A percentile compares a stretch with the other conserved stretches of the same genome.
phyloP scores from a whole-genome alignment of 2,888 invertebrate species.

The Coleophora deauratella region DNA sequence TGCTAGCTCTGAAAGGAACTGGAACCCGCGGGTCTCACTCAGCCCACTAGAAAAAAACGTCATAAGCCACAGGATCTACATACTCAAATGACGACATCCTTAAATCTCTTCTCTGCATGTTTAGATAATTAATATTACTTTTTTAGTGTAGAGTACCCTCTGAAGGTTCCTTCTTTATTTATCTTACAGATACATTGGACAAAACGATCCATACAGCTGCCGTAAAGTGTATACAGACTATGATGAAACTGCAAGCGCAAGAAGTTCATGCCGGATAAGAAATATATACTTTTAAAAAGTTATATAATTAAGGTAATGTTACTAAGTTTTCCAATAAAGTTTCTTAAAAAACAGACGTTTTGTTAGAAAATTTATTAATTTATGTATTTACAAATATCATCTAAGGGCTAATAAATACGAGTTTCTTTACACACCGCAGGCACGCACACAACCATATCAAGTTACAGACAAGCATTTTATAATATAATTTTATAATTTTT shows the following conservation, averaged over 20 bases:
- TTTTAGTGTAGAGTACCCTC: too few species aligned
- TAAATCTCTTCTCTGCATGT: too few species aligned
- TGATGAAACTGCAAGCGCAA: slow-evolving; percentile 49
- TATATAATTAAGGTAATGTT: slow-evolving; percentile 23
- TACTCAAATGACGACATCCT: too few species aligned
- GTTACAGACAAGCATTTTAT: neutral
- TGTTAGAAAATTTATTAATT: slow-evolving; percentile 42
- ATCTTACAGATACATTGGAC: slow-evolving; percentile 80
- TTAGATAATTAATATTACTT: too few species aligned
- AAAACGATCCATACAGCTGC: slow-evolving; percentile 85
- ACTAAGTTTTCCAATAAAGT: slow-evolving; percentile 16
- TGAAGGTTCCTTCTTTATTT: neutral
- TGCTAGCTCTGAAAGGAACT: too few species aligned
- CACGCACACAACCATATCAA: slow-evolving; percentile 12
- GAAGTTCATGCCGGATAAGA: slow-evolving; percentile 22
- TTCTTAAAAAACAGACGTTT: slow-evolving; percentile 18
- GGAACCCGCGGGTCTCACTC: too few species aligned
- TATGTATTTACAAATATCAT: slow-evolving; percentile 58
- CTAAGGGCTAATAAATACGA: slow-evolving; percentile 51
- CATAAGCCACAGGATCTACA: too few species aligned
- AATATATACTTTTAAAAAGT: too few species aligned
- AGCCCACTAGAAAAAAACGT: too few species aligned
- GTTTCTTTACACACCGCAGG: slow-evolving; percentile 6
- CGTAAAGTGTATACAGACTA: slow-evolving; percentile 77
- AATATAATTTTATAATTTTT: too few species aligned